Base-by-base conservation (phyloP, 92 coral and sea anemone species). In the Scolanthus callimorphus region DNA sequence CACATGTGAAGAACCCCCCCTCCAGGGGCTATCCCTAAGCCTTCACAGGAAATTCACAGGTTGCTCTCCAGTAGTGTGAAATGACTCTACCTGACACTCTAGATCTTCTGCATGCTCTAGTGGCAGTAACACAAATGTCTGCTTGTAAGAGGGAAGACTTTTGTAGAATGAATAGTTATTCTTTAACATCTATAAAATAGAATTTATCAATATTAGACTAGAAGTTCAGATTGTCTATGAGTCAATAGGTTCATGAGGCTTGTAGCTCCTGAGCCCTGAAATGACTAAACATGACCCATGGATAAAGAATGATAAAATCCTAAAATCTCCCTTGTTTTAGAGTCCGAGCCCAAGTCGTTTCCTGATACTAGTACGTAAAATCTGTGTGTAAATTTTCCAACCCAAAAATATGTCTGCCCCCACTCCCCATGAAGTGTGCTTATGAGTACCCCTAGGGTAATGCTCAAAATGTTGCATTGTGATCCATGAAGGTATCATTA, bases 31-130 rank as follows among this genome's bases (percentile, higher is more conserved):
- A n/a, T n/a, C n/a, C n/a, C n/a, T n/a, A n/a, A n/a, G n/a, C n/a
- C n/a, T n/a, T n/a, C n/a, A n/a, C n/a, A n/a, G n/a, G n/a, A n/a
- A n/a, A n/a, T n/a, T n/a, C n/a, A n/a, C n/a, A n/a, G n/a, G n/a
- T n/a, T n/a, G n/a, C n/a, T n/a, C n/a, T n/a, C n/a, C n/a, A n/a
- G n/a, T 23, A 15, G 27, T 49, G 22, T 15, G 15, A 49, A n/a
- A n/a, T n/a, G n/a, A n/a, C n/a, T n/a, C n/a, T 46, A 72, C 95
- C 73, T 86, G 95, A 24, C 34, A 28, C 8, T 77, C 95, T 38
- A 59, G 74, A 57, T 71, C 31, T 69, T 86, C 95, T 43, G 90
- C 75, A 70, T 86, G 95, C 55, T 77, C 85, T 10, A 86, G 38
- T 0, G 95, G 89, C 67, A 86, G 55, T 49, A 81, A 86, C 23